Percentiles rank a stretch among this genome's conserved stretches.
phyloP scores from a whole-genome alignment of 2,113 vertebrate species.

The Thomomys bottae region DNA sequence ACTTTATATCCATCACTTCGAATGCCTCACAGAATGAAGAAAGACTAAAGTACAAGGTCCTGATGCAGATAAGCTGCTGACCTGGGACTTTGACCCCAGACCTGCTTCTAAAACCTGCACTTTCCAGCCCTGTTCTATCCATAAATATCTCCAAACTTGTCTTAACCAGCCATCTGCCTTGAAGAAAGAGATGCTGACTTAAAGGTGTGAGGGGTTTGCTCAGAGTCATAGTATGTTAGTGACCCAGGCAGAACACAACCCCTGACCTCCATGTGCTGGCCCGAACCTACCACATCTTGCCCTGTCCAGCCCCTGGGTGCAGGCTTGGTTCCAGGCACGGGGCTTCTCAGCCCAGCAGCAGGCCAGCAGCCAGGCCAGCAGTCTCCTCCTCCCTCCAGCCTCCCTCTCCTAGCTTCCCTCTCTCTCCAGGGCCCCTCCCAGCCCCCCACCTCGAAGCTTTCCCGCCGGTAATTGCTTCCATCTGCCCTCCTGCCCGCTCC shows the following conservation, averaged over 20 bases:
- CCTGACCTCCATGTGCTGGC: neutral
- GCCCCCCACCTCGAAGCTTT: neutral
- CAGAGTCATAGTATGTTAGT: neutral
- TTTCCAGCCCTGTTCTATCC: neutral
- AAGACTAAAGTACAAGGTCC: constrained; percentile 19
- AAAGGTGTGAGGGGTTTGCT: neutral
- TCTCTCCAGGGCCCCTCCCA: neutral
- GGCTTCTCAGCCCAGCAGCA: neutral
- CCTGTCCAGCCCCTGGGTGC: neutral
- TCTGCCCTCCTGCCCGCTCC: constrained; percentile 58
- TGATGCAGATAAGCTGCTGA: neutral
- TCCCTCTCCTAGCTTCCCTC: neutral
- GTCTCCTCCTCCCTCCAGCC: neutral
- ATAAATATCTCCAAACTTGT: neutral
- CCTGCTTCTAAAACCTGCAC: neutral
- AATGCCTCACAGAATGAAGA: neutral
- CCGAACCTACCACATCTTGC: neutral
- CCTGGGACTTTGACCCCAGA: neutral
- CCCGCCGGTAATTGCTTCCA: constrained; percentile 73
- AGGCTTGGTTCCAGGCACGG: neutral
- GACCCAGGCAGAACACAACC: neutral
- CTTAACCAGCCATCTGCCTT: neutral
- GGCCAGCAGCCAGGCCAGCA: neutral
- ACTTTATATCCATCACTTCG: neutral
- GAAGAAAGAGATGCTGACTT: neutral